Percentiles rank a stretch among this genome's conserved stretches.
phyloP scores from a whole-genome alignment of 2,888 invertebrate genomes.

The Lomographa bimaculata region DNA sequence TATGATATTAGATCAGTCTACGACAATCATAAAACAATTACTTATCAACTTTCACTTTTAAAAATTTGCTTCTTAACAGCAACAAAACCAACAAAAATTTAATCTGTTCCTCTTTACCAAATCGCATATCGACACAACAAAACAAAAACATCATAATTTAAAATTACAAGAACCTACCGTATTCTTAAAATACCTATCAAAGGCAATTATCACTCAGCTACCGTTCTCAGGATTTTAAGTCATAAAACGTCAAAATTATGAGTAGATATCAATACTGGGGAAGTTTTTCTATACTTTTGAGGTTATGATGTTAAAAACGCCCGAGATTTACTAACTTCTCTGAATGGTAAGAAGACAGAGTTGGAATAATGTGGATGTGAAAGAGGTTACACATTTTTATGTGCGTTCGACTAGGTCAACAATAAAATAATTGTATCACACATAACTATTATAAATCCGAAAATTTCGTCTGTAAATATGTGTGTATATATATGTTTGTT shows the following conservation, averaged over 20 bases:
- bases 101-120: too few relatives aligned
- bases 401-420: too few relatives aligned
- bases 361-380: conserved; percentile 38
- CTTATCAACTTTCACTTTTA: too few relatives aligned
- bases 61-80: too few relatives aligned
- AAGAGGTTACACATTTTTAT: too few relatives aligned
- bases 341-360: conserved; percentile 4
- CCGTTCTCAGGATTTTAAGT: conserved; percentile 46
- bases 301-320: conserved; percentile 44
- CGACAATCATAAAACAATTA: too few relatives aligned
- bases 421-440: too few relatives aligned
- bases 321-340: conserved; percentile 31
- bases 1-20: too few relatives aligned
- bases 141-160: conserved; percentile 9
- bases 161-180: conserved; percentile 13
- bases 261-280: conserved; percentile 48
- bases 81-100: too few relatives aligned
- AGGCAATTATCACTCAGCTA: conserved; percentile 41
- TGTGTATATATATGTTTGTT: too few relatives aligned
- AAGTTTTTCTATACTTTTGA: conserved; percentile 38
- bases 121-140: not conserved
- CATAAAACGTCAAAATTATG: conserved; percentile 58
- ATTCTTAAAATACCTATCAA: conserved; percentile 34
- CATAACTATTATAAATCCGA: too few relatives aligned
- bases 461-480: too few relatives aligned